A percentile compares a stretch with the other conserved stretches of the same genome.
Conservation (phyloP, 2,888 invertebrate genomes). For the Ornithoptera alexandrae region DNA sequence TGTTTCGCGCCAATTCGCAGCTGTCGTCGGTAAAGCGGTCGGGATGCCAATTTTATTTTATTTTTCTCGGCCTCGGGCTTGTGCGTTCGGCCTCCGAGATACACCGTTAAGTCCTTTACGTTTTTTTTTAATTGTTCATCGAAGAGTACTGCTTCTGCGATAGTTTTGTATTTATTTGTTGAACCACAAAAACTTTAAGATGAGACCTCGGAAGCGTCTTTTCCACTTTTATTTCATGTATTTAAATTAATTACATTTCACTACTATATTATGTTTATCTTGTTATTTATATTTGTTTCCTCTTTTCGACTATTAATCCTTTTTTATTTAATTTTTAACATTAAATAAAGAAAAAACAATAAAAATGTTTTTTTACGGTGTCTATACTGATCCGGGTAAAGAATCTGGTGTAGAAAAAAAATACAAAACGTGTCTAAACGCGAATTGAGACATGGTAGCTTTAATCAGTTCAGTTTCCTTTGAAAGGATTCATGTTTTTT, state of each 20-base stretch:
- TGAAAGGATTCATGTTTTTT: constrained; percentile 2
- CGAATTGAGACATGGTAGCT: constrained; percentile 13
- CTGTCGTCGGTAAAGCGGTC: constrained; percentile 67
- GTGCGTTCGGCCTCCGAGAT: constrained; percentile 58
- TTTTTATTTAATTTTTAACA: constrained; percentile 33
- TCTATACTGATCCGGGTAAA: constrained; percentile 22
- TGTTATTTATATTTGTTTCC: too few species aligned
- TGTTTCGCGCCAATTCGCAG: constrained; percentile 77
- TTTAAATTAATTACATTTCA: too few species aligned
- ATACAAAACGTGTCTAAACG: constrained; percentile 7
- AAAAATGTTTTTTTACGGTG: constrained; percentile 29
- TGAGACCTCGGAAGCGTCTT: too few species aligned
- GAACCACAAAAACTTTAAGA: too few species aligned
- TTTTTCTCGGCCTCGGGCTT: constrained; percentile 52
- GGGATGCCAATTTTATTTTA: constrained; percentile 51
- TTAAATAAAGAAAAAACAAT: constrained; percentile 30
- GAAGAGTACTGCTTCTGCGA: too few species aligned
- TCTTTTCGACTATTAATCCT: too few species aligned
- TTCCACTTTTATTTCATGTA: too few species aligned
- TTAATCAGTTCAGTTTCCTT: too few species aligned
- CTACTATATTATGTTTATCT: too few species aligned
- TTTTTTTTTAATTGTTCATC: constrained; percentile 35
- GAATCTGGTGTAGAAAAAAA: constrained; percentile 33
- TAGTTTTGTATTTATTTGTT: too few species aligned
- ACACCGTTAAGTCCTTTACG: constrained; percentile 68